Evolutionary conservation across 2,797 vertebrate species (phyloP).

Genomic region (Notoglanidium macrostoma): DNA sequence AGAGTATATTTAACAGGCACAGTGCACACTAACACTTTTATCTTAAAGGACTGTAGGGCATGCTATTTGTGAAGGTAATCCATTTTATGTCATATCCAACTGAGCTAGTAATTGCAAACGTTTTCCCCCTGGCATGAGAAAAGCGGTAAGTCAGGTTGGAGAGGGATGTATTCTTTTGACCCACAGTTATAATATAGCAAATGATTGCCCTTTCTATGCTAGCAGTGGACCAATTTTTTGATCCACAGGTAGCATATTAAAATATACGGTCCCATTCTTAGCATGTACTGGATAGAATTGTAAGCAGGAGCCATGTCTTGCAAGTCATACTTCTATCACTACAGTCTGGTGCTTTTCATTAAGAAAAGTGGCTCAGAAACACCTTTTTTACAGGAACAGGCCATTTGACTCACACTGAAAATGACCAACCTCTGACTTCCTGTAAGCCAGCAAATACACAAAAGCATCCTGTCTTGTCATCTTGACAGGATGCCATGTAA

Average conservation of each 20-base stretch:
- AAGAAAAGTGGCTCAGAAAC: no score
- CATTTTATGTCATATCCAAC: conserved; percentile 15
- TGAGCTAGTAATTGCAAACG: conserved; percentile 27
- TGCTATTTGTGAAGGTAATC: conserved; percentile 22
- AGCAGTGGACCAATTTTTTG: neutral
- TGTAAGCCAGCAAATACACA: neutral
- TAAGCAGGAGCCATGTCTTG: no score
- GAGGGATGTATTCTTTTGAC: conserved; percentile 6
- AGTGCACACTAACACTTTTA: conserved; percentile 7
- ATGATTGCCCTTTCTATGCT: neutral
- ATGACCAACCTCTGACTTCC: neutral
- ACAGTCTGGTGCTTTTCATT: no score
- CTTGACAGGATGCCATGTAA: neutral
- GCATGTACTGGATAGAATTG: no score
- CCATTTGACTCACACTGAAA: no score
- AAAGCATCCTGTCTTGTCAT: no score
- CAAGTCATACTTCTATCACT: no score
- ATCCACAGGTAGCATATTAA: neutral
- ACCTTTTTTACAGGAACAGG: no score
- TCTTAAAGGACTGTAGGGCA: conserved; percentile 22
- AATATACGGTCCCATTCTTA: no score
- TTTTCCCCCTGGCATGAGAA: neutral
- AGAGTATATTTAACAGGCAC: conserved; percentile 27
- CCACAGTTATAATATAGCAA: neutral
- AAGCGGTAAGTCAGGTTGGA: neutral